Evolutionary conservation across 2,113 vertebrate species (phyloP).

Genomic region (Pipra filicauda): DNA sequence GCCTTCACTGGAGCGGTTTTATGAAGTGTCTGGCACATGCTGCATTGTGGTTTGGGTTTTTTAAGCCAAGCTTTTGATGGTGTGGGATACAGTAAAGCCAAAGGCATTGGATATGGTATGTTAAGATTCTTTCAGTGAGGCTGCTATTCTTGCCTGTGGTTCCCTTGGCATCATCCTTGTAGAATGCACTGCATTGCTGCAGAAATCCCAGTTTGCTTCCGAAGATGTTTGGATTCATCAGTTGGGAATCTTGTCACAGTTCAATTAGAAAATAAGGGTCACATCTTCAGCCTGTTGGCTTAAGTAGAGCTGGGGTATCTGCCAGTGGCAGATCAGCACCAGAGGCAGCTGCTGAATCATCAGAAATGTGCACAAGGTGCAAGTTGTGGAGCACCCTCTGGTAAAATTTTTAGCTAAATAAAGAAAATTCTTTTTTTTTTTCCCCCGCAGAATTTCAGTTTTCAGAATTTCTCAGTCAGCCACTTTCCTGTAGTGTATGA

Average conservation of each 20-base stretch:
- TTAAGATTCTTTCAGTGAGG: background rate
- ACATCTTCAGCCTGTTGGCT: background rate
- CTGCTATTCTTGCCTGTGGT: background rate
- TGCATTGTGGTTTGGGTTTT: background rate
- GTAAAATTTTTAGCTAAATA: background rate
- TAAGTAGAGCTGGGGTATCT: background rate
- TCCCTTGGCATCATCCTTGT: background rate
- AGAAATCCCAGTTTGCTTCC: background rate
- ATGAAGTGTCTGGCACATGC: background rate
- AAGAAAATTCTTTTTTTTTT: background rate
- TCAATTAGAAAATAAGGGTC: background rate
- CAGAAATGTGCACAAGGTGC: background rate
- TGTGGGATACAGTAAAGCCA: background rate
- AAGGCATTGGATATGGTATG: background rate
- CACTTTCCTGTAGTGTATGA: background rate
- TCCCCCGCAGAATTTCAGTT: background rate
- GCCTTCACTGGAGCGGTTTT: background rate
- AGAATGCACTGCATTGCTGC: constrained; percentile 6
- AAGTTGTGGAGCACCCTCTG: background rate
- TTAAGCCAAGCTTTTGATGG: background rate
- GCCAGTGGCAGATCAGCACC: background rate
- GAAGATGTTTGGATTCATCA: background rate
- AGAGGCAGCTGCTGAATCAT: background rate
- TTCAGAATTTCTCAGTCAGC: background rate
- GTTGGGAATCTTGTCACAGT: background rate